Conservation (phyloP, 2,797 vertebrate species). For the Sebastes diaconus region DNA sequence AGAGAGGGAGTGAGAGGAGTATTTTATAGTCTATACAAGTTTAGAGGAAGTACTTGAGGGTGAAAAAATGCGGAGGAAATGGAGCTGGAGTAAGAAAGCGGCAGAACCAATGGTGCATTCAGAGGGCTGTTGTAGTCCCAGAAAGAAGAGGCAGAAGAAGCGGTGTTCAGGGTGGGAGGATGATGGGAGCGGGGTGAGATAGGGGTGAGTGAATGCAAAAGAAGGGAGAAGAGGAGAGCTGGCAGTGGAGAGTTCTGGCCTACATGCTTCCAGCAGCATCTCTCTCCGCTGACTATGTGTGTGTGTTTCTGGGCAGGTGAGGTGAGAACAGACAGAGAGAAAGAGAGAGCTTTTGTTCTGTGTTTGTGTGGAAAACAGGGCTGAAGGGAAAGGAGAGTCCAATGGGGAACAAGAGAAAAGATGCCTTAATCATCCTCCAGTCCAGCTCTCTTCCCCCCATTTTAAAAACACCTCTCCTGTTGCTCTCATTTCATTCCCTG, state of each 20-base stretch:
- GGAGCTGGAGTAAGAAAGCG: conserved; percentile 1
- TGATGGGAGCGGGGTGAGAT: neutral
- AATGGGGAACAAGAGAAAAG: neutral
- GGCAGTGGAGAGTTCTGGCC: conserved; percentile 6
- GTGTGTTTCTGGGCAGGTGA: conserved; percentile 10
- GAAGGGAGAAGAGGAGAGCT: neutral
- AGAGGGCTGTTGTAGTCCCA: conserved; percentile 9
- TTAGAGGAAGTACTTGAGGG: conserved; percentile 9
- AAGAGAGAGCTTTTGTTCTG: conserved; percentile 15
- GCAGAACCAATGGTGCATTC: conserved; percentile 21
- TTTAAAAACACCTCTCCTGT: neutral
- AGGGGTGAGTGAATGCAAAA: conserved; percentile 5
- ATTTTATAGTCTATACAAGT: conserved; percentile 18
- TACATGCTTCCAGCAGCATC: conserved; percentile 1
- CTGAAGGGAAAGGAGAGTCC: conserved; percentile 16
- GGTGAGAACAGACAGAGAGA: conserved; percentile 9
- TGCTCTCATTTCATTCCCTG: conserved; percentile 12
- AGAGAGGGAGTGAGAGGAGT: neutral
- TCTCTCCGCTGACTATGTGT: neutral
- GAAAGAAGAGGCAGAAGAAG: neutral
- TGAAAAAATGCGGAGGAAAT: conserved; percentile 6
- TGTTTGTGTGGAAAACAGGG: neutral
- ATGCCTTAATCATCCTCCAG: conserved; percentile 38
- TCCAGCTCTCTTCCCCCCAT: neutral
- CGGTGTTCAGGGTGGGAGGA: neutral